These are phyloP conservation scores for Sebastes aleutianus DNA, from an alignment of 2,797 vertebrate genomes.

Conservation along the genomic window DNA sequence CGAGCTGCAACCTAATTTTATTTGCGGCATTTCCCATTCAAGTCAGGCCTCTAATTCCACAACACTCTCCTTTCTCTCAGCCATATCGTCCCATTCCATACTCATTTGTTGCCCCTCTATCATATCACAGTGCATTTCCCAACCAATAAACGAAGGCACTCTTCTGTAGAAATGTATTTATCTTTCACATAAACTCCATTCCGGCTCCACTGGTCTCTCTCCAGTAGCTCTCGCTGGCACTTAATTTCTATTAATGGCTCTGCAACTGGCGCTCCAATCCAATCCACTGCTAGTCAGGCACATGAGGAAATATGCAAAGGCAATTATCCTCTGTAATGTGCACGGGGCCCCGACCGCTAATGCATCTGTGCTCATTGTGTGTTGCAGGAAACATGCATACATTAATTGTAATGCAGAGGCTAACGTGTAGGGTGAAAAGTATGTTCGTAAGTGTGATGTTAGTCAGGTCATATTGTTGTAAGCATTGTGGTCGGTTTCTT, in stretches of 20 bases:
- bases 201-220: slow-evolving; percentile 77
- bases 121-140: slow-evolving; percentile 82
- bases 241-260: slow-evolving; percentile 88
- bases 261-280: slow-evolving; percentile 79
- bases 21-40: slow-evolving; percentile 61
- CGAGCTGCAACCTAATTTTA: slow-evolving; percentile 27
- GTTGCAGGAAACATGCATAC: slow-evolving; percentile 64
- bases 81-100: slow-evolving; percentile 74
- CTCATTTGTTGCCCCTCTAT: slow-evolving; percentile 81
- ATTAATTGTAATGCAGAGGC: slow-evolving; percentile 41
- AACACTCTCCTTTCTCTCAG: slow-evolving; percentile 61
- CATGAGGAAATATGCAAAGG: slow-evolving; percentile 81
- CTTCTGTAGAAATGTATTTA: slow-evolving; percentile 85
- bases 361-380: slow-evolving; percentile 73
- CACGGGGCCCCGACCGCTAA: slow-evolving; percentile 65
- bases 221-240: slow-evolving; percentile 78
- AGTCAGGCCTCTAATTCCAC: slow-evolving; percentile 70
- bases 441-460: slow-evolving; percentile 19
- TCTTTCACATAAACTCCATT: slow-evolving; percentile 84
- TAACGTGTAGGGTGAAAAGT: slow-evolving; percentile 18
- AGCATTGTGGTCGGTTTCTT: slow-evolving; percentile 16
- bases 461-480: slow-evolving; percentile 32
- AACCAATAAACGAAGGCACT: slow-evolving; percentile 83
- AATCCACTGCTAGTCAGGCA: slow-evolving; percentile 68
- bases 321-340: slow-evolving; percentile 82